Conservation (phyloP, 2,797 vertebrate species). For the Syndactyla subalaris region DNA sequence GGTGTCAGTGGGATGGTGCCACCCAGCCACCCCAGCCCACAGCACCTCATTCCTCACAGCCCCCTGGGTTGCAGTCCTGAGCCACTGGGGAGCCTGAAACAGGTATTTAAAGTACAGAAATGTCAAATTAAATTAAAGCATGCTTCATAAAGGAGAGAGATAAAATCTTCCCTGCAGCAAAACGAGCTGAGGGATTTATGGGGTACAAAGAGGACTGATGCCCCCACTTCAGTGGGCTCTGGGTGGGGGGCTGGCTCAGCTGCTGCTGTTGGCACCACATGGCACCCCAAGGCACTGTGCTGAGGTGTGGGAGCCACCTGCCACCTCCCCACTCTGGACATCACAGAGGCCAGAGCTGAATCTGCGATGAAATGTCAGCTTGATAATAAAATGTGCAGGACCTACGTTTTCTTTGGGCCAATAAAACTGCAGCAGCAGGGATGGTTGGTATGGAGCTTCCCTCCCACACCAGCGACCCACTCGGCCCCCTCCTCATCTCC, state of each 20-base stretch:
- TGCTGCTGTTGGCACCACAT: fast-evolving
- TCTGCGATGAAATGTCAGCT: neutral
- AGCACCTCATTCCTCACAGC: neutral
- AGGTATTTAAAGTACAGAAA: conserved; percentile 19
- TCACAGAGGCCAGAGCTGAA: neutral
- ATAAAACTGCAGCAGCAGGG: neutral
- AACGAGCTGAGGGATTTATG: neutral
- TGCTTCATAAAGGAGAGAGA: neutral
- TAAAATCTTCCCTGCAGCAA: neutral
- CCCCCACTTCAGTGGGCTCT: neutral
- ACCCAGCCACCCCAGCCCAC: neutral
- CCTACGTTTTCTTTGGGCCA: neutral
- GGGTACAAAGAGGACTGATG: neutral
- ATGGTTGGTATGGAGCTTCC: neutral
- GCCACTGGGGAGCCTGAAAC: neutral
- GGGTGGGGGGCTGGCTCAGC: neutral
- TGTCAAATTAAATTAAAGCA: conserved; percentile 36
- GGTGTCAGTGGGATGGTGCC: neutral
- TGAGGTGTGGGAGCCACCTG: fast-evolving
- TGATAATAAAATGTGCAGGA: neutral
- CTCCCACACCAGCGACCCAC: fast-evolving
- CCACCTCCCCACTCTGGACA: neutral
- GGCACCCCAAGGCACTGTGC: neutral
- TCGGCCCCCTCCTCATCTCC: neutral
- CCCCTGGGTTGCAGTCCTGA: fast-evolving